Conservation (phyloP, 1,140 invertebrate genomes). For the Aplysia californica region DNA sequence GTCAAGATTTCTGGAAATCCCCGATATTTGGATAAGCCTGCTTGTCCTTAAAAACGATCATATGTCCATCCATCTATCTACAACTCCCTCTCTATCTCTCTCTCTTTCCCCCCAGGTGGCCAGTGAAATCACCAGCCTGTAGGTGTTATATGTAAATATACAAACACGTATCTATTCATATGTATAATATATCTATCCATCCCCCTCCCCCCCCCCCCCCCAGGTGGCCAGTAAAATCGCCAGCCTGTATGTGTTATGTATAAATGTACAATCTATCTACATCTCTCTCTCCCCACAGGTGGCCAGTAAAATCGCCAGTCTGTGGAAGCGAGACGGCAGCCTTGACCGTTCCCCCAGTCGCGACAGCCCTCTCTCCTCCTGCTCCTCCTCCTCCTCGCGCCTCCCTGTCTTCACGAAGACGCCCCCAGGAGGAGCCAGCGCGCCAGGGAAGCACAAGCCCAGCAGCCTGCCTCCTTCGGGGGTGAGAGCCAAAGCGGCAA, state of each 20-base stretch:
- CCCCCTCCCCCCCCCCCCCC: too few relatives aligned
- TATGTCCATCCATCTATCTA: too few relatives aligned
- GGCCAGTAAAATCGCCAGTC: conserved; percentile 86
- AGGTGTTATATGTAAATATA: too few relatives aligned
- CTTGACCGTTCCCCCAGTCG: conserved; percentile 8
- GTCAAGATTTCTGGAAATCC: too few relatives aligned
- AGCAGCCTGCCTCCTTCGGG: conserved; percentile 4
- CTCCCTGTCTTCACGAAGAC: conserved; percentile 34
- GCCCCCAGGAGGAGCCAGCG: background rate
- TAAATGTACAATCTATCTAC: too few relatives aligned
- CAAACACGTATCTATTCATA: too few relatives aligned
- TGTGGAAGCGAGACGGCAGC: conserved; percentile 81
- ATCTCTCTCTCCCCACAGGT: too few relatives aligned
- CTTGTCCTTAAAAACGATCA: too few relatives aligned
- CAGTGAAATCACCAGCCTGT: conserved; percentile 88
- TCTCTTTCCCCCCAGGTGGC: too few relatives aligned
- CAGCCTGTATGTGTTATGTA: conserved; percentile 87
- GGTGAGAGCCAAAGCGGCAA: conserved; percentile 1
- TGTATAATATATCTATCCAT: too few relatives aligned
- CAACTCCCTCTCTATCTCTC: too few relatives aligned
- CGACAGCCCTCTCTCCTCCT: background rate
- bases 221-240: conserved; percentile 90
- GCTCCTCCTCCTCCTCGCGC: conserved; percentile 34
- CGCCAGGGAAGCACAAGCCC: background rate
- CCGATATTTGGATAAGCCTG: too few relatives aligned